A percentile compares a stretch with the other conserved stretches of the same genome.
These are phyloP conservation scores for Podiceps cristatus DNA, from an alignment of 2,113 vertebrate genomes.

Conservation along the genomic window DNA sequence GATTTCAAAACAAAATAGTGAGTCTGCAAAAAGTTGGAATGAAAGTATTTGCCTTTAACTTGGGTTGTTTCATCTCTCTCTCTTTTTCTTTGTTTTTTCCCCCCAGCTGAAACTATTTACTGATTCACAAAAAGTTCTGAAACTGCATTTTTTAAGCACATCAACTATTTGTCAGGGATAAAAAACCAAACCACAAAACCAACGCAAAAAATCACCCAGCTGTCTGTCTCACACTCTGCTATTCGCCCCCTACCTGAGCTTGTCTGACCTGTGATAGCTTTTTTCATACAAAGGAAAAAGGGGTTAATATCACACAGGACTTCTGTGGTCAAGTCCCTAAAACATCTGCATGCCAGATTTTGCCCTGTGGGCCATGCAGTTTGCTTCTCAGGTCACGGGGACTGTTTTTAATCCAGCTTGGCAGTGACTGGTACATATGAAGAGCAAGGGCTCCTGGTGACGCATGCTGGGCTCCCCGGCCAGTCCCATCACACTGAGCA, in stretches of 20 bases:
- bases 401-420: background rate
- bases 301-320: background rate
- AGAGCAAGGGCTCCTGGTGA: background rate
- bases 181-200: background rate
- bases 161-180: background rate
- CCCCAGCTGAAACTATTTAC: background rate
- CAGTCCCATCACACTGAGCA: background rate
- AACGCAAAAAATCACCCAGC: background rate
- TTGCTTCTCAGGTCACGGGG: background rate
- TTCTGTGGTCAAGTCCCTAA: background rate
- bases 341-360: background rate
- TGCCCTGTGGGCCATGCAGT: too few relatives aligned
- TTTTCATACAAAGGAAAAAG: background rate
- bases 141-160: background rate
- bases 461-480: too few relatives aligned
- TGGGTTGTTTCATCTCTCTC: background rate
- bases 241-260: background rate
- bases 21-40: background rate
- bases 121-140: background rate
- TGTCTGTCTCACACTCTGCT: background rate
- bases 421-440: accelerated
- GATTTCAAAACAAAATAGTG: background rate
- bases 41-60: background rate
- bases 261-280: background rate
- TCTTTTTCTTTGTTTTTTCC: background rate